Evolutionary conservation across 2,797 vertebrate species (phyloP).

Genomic region (Hephaestus fuliginosus): DNA sequence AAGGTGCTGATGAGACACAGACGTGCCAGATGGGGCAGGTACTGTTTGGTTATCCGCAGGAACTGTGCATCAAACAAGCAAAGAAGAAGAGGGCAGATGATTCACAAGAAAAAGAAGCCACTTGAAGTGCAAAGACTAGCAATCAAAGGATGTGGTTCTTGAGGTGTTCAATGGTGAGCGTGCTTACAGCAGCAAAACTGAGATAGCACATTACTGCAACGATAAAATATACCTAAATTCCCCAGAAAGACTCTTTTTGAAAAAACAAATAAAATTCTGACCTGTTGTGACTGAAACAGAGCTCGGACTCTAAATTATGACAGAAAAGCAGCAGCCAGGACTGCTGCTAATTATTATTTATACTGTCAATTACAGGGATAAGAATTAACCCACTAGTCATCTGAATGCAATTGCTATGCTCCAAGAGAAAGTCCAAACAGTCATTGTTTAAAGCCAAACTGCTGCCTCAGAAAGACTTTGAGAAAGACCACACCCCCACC

Average conservation of each 20-base stretch:
- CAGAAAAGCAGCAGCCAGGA: no score
- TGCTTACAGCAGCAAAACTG: background rate
- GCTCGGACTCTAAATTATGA: background rate
- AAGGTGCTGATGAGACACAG: constrained; percentile 99
- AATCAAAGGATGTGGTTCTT: constrained; percentile 31
- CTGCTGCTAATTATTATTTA: constrained; percentile 20
- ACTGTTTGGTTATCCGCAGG: constrained; percentile 96
- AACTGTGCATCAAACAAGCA: constrained; percentile 85
- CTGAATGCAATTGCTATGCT: background rate
- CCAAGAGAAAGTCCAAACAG: background rate
- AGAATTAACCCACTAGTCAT: background rate
- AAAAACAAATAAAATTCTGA: background rate
- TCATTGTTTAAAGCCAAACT: constrained; percentile 10
- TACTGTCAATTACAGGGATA: background rate
- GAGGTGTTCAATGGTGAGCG: background rate
- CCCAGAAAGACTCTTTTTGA: background rate
- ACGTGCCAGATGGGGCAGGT: constrained; percentile 94
- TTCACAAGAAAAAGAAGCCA: background rate
- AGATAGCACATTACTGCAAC: background rate
- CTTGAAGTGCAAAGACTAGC: background rate
- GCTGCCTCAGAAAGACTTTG: background rate
- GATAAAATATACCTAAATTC: background rate
- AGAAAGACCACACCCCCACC: background rate
- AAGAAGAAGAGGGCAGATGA: background rate
- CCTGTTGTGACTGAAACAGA: background rate